Evolutionary conservation across 2,797 vertebrate species (phyloP).

Genomic region (Acrossocheilus wenchowensis): DNA sequence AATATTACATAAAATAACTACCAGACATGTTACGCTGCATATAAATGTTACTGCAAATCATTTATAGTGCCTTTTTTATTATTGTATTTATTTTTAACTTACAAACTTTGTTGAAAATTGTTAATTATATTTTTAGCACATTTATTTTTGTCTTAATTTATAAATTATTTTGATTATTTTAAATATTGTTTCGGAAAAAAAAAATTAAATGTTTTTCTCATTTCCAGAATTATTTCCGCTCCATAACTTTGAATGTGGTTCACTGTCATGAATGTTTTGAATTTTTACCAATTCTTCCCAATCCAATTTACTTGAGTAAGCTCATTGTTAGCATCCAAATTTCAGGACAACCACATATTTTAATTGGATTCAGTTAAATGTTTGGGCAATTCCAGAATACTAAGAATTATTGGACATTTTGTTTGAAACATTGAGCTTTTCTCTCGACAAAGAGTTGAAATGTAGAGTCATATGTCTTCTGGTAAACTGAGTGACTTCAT

Average conservation of each 20-base stretch:
- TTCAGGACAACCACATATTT: background rate
- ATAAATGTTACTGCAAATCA: background rate
- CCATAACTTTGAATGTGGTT: no score
- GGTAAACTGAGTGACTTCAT: constrained; percentile 44
- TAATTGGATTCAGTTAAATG: background rate
- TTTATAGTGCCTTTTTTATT: background rate
- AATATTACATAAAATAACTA: background rate
- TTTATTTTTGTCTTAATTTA: no score
- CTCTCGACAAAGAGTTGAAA: background rate
- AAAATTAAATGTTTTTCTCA: no score
- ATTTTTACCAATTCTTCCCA: background rate
- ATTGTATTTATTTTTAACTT: no score
- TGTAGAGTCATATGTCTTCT: constrained; percentile 12
- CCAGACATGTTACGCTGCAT: background rate
- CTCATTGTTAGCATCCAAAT: background rate
- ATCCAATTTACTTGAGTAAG: background rate
- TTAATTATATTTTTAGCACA: no score
- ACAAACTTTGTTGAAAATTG: no score
- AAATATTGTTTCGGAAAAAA: background rate
- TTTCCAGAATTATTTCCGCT: no score
- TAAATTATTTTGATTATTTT: background rate
- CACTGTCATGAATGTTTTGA: background rate
- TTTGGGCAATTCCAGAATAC: background rate
- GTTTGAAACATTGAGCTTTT: background rate
- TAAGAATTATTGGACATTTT: background rate